A percentile compares a stretch with the other conserved stretches of the same genome.
Conservation (phyloP, 2,888 invertebrate genomes). For the Mythimna loreyi region DNA sequence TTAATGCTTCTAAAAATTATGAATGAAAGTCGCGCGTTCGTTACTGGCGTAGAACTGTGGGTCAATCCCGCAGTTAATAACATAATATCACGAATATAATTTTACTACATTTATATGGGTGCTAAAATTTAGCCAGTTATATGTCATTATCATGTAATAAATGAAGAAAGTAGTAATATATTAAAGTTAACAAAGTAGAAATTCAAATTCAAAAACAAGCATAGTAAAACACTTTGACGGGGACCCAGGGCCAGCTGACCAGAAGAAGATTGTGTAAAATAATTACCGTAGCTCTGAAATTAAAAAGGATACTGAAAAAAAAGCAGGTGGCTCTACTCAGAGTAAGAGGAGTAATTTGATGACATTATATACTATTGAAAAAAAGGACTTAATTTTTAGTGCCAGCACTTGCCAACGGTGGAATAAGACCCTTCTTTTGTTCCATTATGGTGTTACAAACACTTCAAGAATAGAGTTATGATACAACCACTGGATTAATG, state of each 20-base stretch:
- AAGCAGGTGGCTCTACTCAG: too few species aligned
- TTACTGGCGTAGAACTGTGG: background rate
- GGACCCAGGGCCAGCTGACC: too few species aligned
- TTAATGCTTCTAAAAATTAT: too few species aligned
- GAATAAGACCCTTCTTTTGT: background rate
- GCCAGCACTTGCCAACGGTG: background rate
- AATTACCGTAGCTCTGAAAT: too few species aligned
- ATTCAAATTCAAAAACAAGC: background rate
- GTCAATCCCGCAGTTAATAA: background rate
- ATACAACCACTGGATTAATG: background rate
- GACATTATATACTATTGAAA: too few species aligned
- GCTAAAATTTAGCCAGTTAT: background rate
- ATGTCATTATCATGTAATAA: background rate
- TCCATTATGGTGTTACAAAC: background rate
- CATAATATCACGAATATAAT: background rate
- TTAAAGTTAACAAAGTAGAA: background rate
- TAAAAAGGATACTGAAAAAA: too few species aligned
- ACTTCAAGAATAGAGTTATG: slow-evolving; percentile 19
- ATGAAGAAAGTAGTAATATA: background rate
- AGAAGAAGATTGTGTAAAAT: too few species aligned
- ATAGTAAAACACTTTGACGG: too few species aligned
- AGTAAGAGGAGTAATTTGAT: too few species aligned
- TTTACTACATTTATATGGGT: background rate
- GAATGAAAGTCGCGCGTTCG: background rate
- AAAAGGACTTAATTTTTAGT: too few species aligned